Percentiles rank a stretch among this genome's conserved stretches.
Conservation (phyloP, 2,113 vertebrate species). For the Ptyas mucosa region DNA sequence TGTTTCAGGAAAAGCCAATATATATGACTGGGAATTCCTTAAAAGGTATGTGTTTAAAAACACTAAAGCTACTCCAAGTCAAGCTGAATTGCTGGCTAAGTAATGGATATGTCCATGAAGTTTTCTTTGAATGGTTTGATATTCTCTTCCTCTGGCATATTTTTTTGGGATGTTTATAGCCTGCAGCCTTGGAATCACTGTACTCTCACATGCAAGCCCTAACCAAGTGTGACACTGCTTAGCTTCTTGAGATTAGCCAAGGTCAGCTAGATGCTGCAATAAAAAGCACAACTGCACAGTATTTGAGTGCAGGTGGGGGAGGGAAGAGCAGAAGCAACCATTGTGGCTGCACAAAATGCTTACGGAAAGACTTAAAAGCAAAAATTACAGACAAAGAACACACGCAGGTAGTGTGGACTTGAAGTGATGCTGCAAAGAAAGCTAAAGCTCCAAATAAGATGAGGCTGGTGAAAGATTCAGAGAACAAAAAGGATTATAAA, state of each 20-base stretch:
- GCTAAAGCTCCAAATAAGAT: neutral
- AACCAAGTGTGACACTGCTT: neutral
- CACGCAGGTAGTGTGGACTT: neutral
- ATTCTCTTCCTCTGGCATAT: neutral
- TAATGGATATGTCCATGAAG: neutral
- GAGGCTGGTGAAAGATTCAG: neutral
- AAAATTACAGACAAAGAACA: neutral
- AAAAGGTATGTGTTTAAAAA: neutral
- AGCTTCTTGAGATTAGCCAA: neutral
- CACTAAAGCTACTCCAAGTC: neutral
- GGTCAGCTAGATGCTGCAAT: neutral
- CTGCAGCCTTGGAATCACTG: neutral
- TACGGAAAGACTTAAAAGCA: neutral
- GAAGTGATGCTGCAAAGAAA: neutral
- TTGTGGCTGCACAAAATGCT: neutral
- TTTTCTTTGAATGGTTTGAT: neutral
- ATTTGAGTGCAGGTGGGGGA: neutral
- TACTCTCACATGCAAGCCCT: neutral
- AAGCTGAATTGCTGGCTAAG: neutral
- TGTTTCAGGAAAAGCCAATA: neutral
- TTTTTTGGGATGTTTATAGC: neutral
- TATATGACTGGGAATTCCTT: neutral
- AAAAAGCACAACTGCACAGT: neutral
- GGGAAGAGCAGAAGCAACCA: neutral
- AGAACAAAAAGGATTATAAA: neutral